Conservation (phyloP, 1,140 invertebrate genomes). For the Leptestheria dahalacensis region DNA sequence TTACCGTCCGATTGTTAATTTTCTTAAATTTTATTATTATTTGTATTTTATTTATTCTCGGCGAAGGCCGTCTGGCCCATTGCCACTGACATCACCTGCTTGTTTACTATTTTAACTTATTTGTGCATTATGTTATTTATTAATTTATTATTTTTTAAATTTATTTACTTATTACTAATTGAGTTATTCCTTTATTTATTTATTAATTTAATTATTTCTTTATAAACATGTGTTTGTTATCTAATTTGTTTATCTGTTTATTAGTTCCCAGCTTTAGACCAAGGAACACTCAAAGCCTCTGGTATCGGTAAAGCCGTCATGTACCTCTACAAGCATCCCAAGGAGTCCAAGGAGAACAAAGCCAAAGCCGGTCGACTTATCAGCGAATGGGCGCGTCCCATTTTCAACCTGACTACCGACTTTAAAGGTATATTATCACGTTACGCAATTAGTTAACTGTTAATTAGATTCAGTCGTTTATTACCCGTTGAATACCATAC, state of each 20-base stretch:
- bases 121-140: too few relatives aligned
- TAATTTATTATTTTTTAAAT: background rate
- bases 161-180: background rate
- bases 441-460: background rate
- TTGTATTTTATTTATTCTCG: too few relatives aligned
- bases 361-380: conserved; percentile 81
- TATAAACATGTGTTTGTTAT: conserved; percentile 18
- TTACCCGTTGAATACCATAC: background rate
- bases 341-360: conserved; percentile 87
- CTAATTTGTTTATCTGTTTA: conserved; percentile 25
- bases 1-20: too few relatives aligned
- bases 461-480: conserved; percentile 20
- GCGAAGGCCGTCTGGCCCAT: too few relatives aligned
- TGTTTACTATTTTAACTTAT: too few relatives aligned
- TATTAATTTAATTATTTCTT: conserved; percentile 1
- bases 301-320: conserved; percentile 97
- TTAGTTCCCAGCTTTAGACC: conserved; percentile 79
- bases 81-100: too few relatives aligned
- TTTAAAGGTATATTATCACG: conserved; percentile 50
- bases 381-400: conserved; percentile 89
- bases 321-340: conserved; percentile 98
- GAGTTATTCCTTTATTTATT: background rate
- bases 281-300: conserved; percentile 77
- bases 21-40: too few relatives aligned
- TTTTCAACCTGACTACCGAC: conserved; percentile 90